Evolutionary conservation across 1,140 invertebrate genomes (phyloP), one percentile per base, ranked within the genome.

Genomic region (Vanessa atalanta): DNA sequence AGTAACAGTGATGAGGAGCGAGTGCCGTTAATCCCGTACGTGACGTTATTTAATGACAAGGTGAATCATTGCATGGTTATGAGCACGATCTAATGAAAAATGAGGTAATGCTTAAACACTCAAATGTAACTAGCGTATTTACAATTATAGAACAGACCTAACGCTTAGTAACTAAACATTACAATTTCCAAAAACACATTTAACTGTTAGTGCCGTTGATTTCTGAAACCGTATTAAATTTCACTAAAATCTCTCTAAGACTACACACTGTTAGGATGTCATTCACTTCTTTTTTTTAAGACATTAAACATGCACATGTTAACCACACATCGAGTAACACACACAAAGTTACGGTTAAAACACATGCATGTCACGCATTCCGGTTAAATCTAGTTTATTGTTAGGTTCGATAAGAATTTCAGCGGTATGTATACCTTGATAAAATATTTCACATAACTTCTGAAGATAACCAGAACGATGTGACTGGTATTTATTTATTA

Each of bases 261-360:
- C 75, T 75, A 80, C 55, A 73, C 64, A 20, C 53, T 61, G 72
- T 81, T 83, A 82, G 76, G 65, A 66, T 79, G 83, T 84, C 82
- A 86, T 85, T 86, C 80, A 84, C 80, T 83, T 83, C 80, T 85
- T 85, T 82, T 83, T 72, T 74, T 31, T 4, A 73, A 80, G 72
- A 80, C 80, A 73, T 79, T 72, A 64, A 72, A 77, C 80, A 84
- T 83, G 83, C 81, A 78, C 75, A 81, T 70, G 66, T 77, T 72
- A 68, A 72, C 70, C 67, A 69, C 57, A 61, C 57, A 61, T 31
- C 57, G 26, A 61, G 61, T 74, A 70, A 63, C 67, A 75, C 72
- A 43, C 55, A 72, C 60, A 80, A 47, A 66, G 37, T 43, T 43
- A 43, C 37, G 37, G 37, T 43, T 43, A 43, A 43, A 43, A 48